Base-by-base conservation (phyloP, 2,888 invertebrate genomes). In the Metacarcinus magister region DNA sequence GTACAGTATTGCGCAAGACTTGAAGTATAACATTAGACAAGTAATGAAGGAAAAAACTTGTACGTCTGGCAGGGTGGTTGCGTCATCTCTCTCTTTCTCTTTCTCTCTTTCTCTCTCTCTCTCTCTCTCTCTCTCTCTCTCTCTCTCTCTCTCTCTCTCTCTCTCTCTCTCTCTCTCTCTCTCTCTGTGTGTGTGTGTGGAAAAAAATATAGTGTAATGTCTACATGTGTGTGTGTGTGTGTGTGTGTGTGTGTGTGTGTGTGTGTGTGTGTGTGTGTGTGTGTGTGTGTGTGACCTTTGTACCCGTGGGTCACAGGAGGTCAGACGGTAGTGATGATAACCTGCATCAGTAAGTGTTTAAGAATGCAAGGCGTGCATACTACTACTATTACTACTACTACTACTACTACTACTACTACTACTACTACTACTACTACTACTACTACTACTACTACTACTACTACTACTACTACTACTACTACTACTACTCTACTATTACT, bases 391-490 rank as follows among this genome's bases (percentile, higher is more conserved):
- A 67, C 67, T 67, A 67, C 67, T 67, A 67, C 89, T 43, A 89
- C 89, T 39, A 89, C 89, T 39, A 89, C 89, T 39, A 89, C 89
- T 89, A 89, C 89, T 89, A 89, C 89, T 89, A 89, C 89, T 89
- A 89, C 89, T 89, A 89, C 89, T 32, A 89, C 89, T 89, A 89
- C 89, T 89, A 89, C 89, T 89, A 89, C 43, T 89, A 89, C 89
- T 89, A 89, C 43, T 89, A 32, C 89, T 89, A 89, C 39, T 89
- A 89, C 89, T 89, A 89, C 43, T 89, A 89, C 89, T 89, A 28
- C 89, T 28, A 89, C 89, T 28, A 89, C n/a, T 28, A 89, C 89
- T 39, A 89, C 89, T 89, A 89, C 89, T 89, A 82, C 82, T 82
- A 82, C 82, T 82, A 82, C 82, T 82, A 82, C 82, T n/a, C n/a